Evolutionary conservation across 2,888 invertebrate species (phyloP).

Genomic region (Alcis repandata): DNA sequence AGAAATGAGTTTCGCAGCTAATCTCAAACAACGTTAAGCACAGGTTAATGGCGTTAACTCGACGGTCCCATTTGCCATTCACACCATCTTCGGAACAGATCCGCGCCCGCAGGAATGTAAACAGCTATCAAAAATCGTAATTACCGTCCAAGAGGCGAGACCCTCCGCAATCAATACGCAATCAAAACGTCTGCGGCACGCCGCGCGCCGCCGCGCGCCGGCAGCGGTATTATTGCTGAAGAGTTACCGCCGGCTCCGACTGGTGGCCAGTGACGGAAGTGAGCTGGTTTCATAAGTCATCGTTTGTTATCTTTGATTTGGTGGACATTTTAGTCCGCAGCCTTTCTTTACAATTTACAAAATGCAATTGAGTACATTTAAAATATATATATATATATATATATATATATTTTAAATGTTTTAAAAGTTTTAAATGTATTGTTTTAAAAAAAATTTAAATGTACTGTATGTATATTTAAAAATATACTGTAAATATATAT

Average conservation of each 20-base stretch:
- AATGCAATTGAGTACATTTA: too few species aligned
- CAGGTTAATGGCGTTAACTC: background rate
- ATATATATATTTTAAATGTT: too few species aligned
- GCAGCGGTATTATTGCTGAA: slow-evolving; percentile 17
- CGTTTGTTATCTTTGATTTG: too few species aligned
- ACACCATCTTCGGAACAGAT: background rate
- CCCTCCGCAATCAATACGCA: slow-evolving; percentile 29
- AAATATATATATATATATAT: too few species aligned
- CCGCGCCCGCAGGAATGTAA: background rate
- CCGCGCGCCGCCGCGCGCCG: background rate
- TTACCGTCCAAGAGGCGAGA: slow-evolving; percentile 23
- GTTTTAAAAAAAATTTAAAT: too few species aligned
- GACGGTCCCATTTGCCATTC: background rate
- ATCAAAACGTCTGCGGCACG: slow-evolving; percentile 33
- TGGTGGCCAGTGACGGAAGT: slow-evolving; percentile 11
- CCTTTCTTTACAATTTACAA: too few species aligned
- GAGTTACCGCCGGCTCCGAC: background rate
- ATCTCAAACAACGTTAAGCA: background rate
- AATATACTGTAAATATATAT: too few species aligned
- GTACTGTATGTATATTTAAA: too few species aligned
- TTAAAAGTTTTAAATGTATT: too few species aligned
- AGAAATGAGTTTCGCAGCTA: background rate
- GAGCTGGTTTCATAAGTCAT: too few species aligned
- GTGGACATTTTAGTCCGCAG: too few species aligned
- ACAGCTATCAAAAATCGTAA: slow-evolving; percentile 28